Percentiles rank a stretch among this genome's conserved stretches.
phyloP scores from a whole-genome alignment of 2,797 vertebrate genomes.

The Pseudopleuronectes americanus region DNA sequence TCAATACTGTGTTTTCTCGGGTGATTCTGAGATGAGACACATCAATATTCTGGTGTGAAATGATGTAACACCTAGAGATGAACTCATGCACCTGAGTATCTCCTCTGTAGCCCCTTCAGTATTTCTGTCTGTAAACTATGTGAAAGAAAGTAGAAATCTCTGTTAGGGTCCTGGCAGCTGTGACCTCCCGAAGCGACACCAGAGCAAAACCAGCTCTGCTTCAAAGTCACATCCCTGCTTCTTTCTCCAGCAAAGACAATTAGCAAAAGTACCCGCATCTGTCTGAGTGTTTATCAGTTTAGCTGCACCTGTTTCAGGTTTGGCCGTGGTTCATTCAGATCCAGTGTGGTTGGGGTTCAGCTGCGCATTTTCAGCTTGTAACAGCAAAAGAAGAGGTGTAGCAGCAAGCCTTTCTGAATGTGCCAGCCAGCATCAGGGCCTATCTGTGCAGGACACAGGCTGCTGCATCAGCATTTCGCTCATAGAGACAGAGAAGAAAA shows the following conservation, averaged over 20 bases:
- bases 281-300: too few species aligned
- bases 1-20: too few species aligned
- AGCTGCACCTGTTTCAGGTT: not conserved
- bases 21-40: too few species aligned
- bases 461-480: conserved; percentile 69
- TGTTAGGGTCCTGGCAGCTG: not conserved
- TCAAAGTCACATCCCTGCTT: conserved; percentile 58
- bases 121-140: too few species aligned
- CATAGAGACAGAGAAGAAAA: conserved; percentile 26
- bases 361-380: not conserved
- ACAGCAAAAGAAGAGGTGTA: conserved; percentile 6
- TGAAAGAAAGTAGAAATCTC: too few species aligned
- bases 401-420: conserved; percentile 29
- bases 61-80: not conserved
- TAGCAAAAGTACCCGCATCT: not conserved
- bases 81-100: not conserved
- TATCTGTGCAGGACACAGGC: conserved; percentile 53
- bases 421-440: conserved; percentile 46
- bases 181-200: conserved; percentile 25
- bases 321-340: too few species aligned
- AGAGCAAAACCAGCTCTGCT: conserved; percentile 43
- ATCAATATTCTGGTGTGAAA: too few species aligned
- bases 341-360: not conserved
- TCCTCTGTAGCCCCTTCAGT: not conserved
- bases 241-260: not conserved